Percentiles rank a stretch among this genome's conserved stretches.
Conservation (phyloP, 2,113 vertebrate genomes). For the Scatophagus argus region DNA sequence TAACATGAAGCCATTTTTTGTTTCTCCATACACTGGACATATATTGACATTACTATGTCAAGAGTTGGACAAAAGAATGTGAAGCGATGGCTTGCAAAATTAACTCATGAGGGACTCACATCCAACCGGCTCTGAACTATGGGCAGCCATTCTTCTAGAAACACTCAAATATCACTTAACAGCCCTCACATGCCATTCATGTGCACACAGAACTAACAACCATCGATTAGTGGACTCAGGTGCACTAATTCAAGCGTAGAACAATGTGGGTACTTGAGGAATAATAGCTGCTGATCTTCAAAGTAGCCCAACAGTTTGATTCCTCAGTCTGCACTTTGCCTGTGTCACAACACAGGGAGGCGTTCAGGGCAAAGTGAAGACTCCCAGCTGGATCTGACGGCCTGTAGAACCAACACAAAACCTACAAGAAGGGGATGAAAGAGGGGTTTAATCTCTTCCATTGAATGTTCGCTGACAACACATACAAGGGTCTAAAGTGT, state of each 20-base stretch:
- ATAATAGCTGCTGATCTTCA: constrained; percentile 77
- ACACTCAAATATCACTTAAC: constrained; percentile 71
- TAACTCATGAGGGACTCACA: constrained; percentile 24
- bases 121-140: constrained; percentile 20
- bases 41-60: not conserved
- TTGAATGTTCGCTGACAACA: constrained; percentile 71
- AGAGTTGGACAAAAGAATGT: constrained; percentile 1
- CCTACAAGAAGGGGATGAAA: constrained; percentile 77
- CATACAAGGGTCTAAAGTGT: constrained; percentile 69
- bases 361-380: constrained; percentile 63
- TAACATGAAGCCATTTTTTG: not conserved
- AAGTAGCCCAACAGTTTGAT: constrained; percentile 63
- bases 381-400: constrained; percentile 74
- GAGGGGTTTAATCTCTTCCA: constrained; percentile 73
- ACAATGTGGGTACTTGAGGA: constrained; percentile 72
- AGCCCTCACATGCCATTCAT: constrained; percentile 61
- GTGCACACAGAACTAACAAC: constrained; percentile 52
- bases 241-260: constrained; percentile 78
- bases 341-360: constrained; percentile 72
- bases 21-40: not conserved
- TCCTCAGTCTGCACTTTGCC: constrained; percentile 60
- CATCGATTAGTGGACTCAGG: constrained; percentile 79
- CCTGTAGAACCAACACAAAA: constrained; percentile 70
- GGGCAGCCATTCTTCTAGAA: constrained; percentile 28
- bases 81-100: constrained; percentile 1